Evolutionary conservation across 2,797 vertebrate genomes (phyloP), one percentile per base, ranked within the genome.

Genomic region (Poeciliopsis presidionis): DNA sequence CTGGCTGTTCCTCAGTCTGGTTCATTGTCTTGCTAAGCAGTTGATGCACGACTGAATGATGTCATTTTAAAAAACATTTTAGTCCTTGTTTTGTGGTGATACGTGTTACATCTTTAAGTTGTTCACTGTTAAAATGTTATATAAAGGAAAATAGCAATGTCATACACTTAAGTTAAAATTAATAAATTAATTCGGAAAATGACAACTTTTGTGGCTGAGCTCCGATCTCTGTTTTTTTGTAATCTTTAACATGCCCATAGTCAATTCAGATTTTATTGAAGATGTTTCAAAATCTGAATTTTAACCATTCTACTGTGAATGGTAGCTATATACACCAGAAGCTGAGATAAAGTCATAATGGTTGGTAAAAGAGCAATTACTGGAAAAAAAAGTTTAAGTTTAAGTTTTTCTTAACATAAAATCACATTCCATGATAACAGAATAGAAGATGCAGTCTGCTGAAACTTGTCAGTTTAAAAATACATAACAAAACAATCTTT

Each of bases 1-100:
- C 36, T 43, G 36, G 25, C 43, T 70, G 11, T 25, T 13, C 36
- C 14, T 36, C 85, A 87, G 49, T 84, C 82, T 89, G 84, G 82
- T 79, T 84, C 67, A 69, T 59, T 33, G 76, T 86, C 76, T 89
- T 45, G 20, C 74, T 76, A 74, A 55, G 55, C 33, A 63, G n/a
- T 39, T 65, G 13, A 46, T 75, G 2, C 70, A 11, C 81, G 41
- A 49, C 49, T 78, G 25, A 53, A 69, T 79, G 2, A 70, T 61
- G 51, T 18, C 55, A 33, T 20, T 57, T 55, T 13, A 22, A 49
- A 47, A 47, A 49, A 28, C 45, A 20, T 72, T 33, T 20, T 20
- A 72, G 8, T 33, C 14, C 43, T 30, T 46, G 41, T 46, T 45
- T 46, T 16, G 16, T 33, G 28, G 36, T 41, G 18, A 67, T 39